Evolutionary conservation across 2,797 vertebrate species (phyloP).

Genomic region (Gephyroberyx darwinii): DNA sequence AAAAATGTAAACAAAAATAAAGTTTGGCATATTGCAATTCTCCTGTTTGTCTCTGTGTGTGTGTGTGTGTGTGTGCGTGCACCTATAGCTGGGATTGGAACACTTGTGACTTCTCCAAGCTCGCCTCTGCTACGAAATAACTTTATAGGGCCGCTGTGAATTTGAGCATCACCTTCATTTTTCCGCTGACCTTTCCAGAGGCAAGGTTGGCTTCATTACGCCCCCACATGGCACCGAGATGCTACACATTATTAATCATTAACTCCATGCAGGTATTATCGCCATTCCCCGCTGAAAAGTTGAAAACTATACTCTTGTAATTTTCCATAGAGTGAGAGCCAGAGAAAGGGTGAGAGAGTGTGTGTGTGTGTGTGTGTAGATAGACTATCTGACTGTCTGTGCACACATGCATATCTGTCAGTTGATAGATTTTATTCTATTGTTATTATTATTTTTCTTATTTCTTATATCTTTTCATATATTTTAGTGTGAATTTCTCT

Average conservation of each 20-base stretch:
- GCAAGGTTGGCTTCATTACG: slow-evolving; percentile 22
- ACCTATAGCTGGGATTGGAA: not conserved
- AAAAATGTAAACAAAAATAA: too few relatives aligned
- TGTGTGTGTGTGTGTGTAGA: not conserved
- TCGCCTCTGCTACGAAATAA: slow-evolving; percentile 39
- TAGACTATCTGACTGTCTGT: not conserved
- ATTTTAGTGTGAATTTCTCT: too few relatives aligned
- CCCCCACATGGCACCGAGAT: not conserved
- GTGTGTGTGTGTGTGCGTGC: not conserved
- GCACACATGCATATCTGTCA: slow-evolving; percentile 19
- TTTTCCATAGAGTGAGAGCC: too few relatives aligned
- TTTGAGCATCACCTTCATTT: slow-evolving; percentile 41
- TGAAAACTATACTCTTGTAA: too few relatives aligned
- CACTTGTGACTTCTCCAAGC: not conserved
- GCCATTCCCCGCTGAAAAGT: slow-evolving; percentile 10
- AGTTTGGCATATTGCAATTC: not conserved
- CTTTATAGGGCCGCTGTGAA: slow-evolving; percentile 23
- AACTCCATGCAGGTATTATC: slow-evolving; percentile 18
- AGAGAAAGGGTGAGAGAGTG: not conserved
- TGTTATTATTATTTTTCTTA: too few relatives aligned
- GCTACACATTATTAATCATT: slow-evolving; percentile 20
- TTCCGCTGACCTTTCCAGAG: slow-evolving; percentile 40
- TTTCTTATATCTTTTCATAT: too few relatives aligned
- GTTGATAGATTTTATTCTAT: too few relatives aligned
- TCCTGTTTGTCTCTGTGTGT: not conserved